Evolutionary conservation across 2,797 vertebrate species (phyloP).

Genomic region (Notoglanidium macrostoma): DNA sequence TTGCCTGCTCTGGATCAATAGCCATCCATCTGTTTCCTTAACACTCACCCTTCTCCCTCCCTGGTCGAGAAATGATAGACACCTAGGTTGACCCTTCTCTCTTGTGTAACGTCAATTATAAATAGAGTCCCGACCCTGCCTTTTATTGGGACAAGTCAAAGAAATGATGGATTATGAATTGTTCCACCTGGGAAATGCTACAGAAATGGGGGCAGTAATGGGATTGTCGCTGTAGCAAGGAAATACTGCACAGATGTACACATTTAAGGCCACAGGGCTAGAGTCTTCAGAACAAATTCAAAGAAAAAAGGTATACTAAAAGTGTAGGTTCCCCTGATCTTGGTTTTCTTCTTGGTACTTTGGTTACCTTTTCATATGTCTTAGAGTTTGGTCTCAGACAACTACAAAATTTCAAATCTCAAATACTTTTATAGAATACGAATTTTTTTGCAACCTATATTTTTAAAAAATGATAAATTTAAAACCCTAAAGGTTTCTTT

Average conservation of each 20-base stretch:
- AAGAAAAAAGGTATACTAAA: not conserved
- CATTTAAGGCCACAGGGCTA: not conserved
- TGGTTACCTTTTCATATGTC: not conserved
- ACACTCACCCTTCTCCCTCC: constrained; percentile 26
- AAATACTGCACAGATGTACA: constrained; percentile 1
- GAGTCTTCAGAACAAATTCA: not conserved
- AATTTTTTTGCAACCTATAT: not conserved
- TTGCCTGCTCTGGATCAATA: constrained; percentile 25
- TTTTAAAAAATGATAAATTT: not conserved
- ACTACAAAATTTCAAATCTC: not conserved
- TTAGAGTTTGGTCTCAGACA: not conserved
- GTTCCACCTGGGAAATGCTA: constrained; percentile 29
- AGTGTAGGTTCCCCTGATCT: not conserved
- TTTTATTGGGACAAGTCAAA: constrained; percentile 9
- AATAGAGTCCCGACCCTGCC: constrained; percentile 33
- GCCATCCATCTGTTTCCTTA: constrained; percentile 47
- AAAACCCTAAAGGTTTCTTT: not conserved
- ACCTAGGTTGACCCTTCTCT: constrained; percentile 49
- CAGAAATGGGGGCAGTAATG: not conserved
- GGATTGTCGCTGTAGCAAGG: not conserved
- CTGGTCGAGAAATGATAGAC: constrained; percentile 43
- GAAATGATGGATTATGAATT: constrained; percentile 47
- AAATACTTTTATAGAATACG: not conserved
- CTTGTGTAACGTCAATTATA: constrained; percentile 50
- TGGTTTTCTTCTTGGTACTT: not conserved